Evolutionary conservation across 2,797 vertebrate species (phyloP).

Genomic region (Coregonus ussuriensis): DNA sequence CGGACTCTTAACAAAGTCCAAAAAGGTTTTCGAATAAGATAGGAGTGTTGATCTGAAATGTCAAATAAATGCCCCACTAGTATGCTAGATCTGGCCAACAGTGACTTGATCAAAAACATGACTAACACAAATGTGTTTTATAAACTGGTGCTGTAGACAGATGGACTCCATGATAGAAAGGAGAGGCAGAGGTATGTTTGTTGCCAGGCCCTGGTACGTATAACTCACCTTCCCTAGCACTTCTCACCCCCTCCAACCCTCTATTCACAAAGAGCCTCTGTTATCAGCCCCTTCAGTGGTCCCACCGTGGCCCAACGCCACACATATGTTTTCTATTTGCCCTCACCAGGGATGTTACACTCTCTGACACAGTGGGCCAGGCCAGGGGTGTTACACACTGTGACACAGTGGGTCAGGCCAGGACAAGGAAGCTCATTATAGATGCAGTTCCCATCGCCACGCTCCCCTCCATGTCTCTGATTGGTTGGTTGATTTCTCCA

Average conservation of each 20-base stretch:
- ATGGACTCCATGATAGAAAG: neutral
- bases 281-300: constrained; percentile 34
- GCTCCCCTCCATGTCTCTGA: constrained; percentile 5
- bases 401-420: constrained; percentile 50
- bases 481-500: constrained; percentile 8
- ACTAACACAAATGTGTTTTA: neutral
- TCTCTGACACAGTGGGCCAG: too few relatives aligned
- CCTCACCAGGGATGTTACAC: neutral
- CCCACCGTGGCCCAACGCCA: constrained; percentile 11
- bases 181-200: neutral
- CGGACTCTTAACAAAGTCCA: neutral
- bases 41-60: constrained; percentile 7
- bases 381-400: constrained; percentile 33
- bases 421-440: constrained; percentile 66
- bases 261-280: constrained; percentile 62
- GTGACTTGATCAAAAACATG: neutral
- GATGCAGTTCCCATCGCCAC: constrained; percentile 35
- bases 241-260: constrained; percentile 14
- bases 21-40: neutral
- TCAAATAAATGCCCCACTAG: constrained; percentile 1
- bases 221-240: constrained; percentile 11
- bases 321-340: constrained; percentile 67
- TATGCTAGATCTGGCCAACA: neutral
- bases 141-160: neutral
- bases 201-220: constrained; percentile 4